Percentiles rank a stretch among this genome's conserved stretches.
Evolutionary conservation across 1,140 invertebrate genomes (phyloP).

Genomic region (Drosophila prosaltans): DNA sequence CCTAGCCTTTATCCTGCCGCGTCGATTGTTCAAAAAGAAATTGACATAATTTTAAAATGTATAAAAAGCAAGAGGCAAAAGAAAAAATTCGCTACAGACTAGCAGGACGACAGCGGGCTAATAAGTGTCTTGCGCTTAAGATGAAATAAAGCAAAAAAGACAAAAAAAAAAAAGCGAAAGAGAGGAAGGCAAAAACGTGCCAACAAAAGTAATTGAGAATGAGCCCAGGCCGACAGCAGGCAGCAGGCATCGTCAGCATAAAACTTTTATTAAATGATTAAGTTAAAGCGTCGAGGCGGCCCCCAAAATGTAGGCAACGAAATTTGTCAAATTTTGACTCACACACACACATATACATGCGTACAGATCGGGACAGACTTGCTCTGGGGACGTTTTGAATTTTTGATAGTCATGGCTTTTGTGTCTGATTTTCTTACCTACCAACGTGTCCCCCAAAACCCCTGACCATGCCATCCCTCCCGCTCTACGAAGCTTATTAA

Average conservation of each 20-base stretch:
- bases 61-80: conserved; percentile 42
- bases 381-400: conserved; percentile 62
- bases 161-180: not conserved
- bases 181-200: conserved; percentile 28
- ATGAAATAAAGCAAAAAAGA: conserved; percentile 9
- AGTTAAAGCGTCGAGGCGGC: conserved; percentile 60
- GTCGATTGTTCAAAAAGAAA: conserved; percentile 55
- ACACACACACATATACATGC: conserved; percentile 1
- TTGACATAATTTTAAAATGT: conserved; percentile 74
- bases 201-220: conserved; percentile 63
- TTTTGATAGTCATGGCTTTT: conserved; percentile 72
- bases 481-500: conserved; percentile 59
- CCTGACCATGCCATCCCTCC: not conserved
- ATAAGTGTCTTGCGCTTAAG: conserved; percentile 58
- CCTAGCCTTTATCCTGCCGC: conserved; percentile 20
- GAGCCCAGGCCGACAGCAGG: conserved; percentile 1
- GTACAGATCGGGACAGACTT: not conserved
- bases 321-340: conserved; percentile 68
- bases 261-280: conserved; percentile 81
- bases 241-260: conserved; percentile 64
- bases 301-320: conserved; percentile 60
- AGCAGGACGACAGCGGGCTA: conserved; percentile 47
- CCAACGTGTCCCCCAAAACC: not conserved
- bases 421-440: conserved; percentile 47
- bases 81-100: conserved; percentile 26